Percentiles rank a stretch among this genome's conserved stretches.
Conservation (phyloP, 2,113 vertebrate genomes). For the Pygoscelis adeliae region DNA sequence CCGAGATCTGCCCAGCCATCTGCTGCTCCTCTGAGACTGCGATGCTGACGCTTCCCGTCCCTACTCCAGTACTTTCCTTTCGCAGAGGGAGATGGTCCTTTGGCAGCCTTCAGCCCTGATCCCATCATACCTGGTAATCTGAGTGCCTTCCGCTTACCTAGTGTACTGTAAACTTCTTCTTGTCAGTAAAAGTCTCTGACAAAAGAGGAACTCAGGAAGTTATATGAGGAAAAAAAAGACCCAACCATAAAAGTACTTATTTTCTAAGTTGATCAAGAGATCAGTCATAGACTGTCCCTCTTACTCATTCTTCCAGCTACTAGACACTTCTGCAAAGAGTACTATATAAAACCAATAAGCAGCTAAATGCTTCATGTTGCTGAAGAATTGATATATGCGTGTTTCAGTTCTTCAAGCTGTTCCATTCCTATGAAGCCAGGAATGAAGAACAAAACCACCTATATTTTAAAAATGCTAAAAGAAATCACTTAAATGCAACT, state of each 20-base stretch:
- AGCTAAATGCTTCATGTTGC: not conserved
- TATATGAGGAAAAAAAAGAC: not conserved
- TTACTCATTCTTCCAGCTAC: not conserved
- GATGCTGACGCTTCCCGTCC: not conserved
- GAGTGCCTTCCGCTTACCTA: not conserved
- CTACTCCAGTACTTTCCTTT: not conserved
- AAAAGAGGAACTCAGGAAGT: not conserved
- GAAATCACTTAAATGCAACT: not conserved
- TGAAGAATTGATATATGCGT: not conserved
- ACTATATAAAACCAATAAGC: not conserved
- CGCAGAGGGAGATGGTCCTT: not conserved
- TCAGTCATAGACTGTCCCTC: not conserved
- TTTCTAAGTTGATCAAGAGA: not conserved
- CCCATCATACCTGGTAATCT: not conserved
- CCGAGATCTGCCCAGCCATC: not conserved
- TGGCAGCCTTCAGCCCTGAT: not conserved
- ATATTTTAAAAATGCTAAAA: not conserved
- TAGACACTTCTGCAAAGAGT: not conserved
- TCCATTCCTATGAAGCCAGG: not conserved
- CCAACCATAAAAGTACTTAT: not conserved
- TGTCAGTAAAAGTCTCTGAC: not conserved
- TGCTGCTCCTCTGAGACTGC: not conserved
- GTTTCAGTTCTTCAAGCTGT: not conserved
- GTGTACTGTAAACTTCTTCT: not conserved
- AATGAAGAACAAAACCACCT: not conserved